These are phyloP conservation scores for Sorex araneus DNA, from an alignment of 2,113 vertebrate genomes.

Conservation along the genomic window DNA sequence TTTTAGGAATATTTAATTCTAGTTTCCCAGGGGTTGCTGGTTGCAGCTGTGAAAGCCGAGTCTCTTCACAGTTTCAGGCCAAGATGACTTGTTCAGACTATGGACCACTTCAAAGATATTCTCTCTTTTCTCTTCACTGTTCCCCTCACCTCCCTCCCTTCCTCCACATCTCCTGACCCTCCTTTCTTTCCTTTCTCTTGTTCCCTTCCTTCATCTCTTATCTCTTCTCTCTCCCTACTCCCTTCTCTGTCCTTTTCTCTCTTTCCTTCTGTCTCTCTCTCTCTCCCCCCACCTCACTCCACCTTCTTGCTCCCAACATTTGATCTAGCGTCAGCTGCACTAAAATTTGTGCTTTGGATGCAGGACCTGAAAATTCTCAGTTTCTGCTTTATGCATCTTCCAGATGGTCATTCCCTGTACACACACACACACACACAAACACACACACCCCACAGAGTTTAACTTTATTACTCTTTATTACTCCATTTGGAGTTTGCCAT, in stretches of 20 bases:
- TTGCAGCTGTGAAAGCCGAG: conserved; percentile 70
- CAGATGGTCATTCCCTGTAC: conserved; percentile 41
- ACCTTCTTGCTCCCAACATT: conserved; percentile 61
- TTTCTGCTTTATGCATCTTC: conserved; percentile 53
- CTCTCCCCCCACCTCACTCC: conserved; percentile 29
- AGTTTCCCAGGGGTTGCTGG: conserved; percentile 72
- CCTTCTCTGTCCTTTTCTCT: background rate
- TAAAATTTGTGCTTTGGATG: conserved; percentile 64
- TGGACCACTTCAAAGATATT: background rate
- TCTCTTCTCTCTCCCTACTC: background rate
- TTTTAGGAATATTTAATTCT: conserved; percentile 81
- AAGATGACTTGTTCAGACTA: conserved; percentile 27
- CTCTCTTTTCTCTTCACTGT: background rate
- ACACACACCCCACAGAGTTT: background rate
- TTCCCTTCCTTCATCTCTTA: conserved; percentile 8
- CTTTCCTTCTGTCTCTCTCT: background rate
- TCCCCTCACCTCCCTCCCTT: background rate
- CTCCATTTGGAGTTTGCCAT: conserved; percentile 39
- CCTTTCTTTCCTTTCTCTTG: background rate
- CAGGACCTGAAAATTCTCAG: conserved; percentile 50
- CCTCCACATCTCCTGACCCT: conserved; percentile 48
- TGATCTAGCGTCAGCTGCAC: conserved; percentile 28
- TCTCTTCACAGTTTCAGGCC: background rate
- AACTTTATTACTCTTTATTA: conserved; percentile 17
- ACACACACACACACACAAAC: background rate